Conservation (phyloP, 2,888 invertebrate genomes). For the Diaprepes abbreviatus region DNA sequence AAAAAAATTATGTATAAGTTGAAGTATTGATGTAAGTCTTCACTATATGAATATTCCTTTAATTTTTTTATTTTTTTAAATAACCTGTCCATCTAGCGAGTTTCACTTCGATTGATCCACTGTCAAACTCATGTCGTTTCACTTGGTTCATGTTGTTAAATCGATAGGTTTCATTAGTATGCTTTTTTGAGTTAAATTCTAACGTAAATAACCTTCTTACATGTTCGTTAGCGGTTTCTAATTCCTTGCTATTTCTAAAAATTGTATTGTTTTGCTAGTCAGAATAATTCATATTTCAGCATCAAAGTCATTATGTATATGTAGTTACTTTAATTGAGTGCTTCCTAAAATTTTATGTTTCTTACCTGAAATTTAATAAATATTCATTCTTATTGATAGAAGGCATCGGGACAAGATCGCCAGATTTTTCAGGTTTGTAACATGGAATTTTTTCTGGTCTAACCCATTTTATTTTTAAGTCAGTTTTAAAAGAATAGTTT, state of each 20-base stretch:
- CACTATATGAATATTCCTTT: no score
- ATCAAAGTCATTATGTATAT: no score
- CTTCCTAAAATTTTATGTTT: no score
- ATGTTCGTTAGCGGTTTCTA: slow-evolving; percentile 78
- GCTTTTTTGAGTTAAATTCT: slow-evolving; percentile 74
- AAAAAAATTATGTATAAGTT: no score
- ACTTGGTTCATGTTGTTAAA: slow-evolving; percentile 74
- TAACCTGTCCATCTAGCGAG: slow-evolving; percentile 81
- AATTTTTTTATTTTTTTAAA: no score
- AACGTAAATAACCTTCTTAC: slow-evolving; percentile 81
- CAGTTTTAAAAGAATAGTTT: slow-evolving; percentile 74
- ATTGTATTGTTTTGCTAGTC: background rate
- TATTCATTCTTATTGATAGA: slow-evolving; percentile 71
- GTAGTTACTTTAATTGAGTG: background rate
- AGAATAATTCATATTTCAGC: no score
- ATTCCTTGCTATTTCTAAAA: slow-evolving; percentile 74
- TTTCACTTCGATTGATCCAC: slow-evolving; percentile 78
- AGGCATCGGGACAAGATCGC: slow-evolving; percentile 71
- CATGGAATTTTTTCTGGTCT: slow-evolving; percentile 78
- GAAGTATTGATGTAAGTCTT: no score
- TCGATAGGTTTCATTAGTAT: slow-evolving; percentile 69
- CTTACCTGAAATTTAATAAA: slow-evolving; percentile 62
- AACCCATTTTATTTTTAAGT: slow-evolving; percentile 84
- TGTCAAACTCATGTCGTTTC: slow-evolving; percentile 78
- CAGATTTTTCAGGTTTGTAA: slow-evolving; percentile 77